phyloP scores from a whole-genome alignment of 2,797 vertebrate species.

The Gymnodraco acuticeps region DNA sequence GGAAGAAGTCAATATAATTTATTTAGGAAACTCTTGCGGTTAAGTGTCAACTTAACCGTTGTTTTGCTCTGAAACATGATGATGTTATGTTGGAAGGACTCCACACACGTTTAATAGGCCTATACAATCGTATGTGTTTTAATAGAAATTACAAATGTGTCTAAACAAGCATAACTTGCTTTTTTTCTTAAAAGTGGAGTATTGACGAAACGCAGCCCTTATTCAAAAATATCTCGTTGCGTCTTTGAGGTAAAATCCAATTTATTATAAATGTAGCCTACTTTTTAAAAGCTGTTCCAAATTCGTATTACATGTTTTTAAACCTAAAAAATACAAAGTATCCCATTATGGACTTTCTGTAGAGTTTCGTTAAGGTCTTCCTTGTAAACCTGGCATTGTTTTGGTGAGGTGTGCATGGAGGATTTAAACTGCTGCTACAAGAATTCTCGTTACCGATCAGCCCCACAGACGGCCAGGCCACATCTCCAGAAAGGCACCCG shows the following conservation, averaged over 20 bases:
- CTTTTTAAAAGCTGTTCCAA: neutral
- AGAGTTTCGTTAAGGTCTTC: conserved; percentile 1
- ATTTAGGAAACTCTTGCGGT: conserved; percentile 17
- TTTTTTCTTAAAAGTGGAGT: neutral
- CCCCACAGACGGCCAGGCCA: conserved; percentile 29
- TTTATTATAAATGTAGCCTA: conserved; percentile 4
- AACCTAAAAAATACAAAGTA: neutral
- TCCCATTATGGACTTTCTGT: neutral
- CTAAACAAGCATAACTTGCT: neutral
- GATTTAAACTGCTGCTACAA: conserved; percentile 16
- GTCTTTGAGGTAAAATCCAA: conserved; percentile 5
- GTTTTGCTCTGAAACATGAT: conserved; percentile 8
- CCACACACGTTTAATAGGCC: neutral
- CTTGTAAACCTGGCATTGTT: conserved; percentile 18
- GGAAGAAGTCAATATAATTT: conserved; percentile 26
- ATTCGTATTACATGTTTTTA: neutral
- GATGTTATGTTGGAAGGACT: conserved; percentile 9
- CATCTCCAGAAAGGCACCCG: conserved; percentile 31
- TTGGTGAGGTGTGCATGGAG: conserved; percentile 2
- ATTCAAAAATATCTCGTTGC: neutral
- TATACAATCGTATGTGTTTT: conserved; percentile 12
- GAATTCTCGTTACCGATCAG: conserved; percentile 11
- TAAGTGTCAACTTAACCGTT: conserved; percentile 16
- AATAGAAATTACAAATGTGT: conserved; percentile 7
- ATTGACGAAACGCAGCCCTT: neutral